A percentile compares a stretch with the other conserved stretches of the same genome.
Conservation (phyloP, 2,113 vertebrate species). For the Morphnarchus princeps region DNA sequence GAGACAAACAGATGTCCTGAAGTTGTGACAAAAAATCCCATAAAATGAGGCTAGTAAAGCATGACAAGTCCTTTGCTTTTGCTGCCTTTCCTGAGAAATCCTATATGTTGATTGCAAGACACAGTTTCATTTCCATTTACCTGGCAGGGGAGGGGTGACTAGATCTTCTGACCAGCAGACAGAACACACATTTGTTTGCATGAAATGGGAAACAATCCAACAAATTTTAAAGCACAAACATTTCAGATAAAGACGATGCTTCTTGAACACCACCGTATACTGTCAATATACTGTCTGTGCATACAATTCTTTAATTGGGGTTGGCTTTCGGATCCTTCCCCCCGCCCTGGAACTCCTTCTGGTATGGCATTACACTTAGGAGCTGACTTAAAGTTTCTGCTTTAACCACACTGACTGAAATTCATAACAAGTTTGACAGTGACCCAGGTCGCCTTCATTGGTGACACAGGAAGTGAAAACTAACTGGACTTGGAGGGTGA, state of each 20-base stretch:
- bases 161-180: constrained; percentile 21
- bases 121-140: constrained; percentile 44
- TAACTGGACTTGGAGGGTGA: background rate
- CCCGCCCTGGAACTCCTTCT: background rate
- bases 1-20: constrained; percentile 50
- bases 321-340: background rate
- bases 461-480: background rate
- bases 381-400: background rate
- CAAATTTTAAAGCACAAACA: constrained; percentile 14
- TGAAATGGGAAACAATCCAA: constrained; percentile 32
- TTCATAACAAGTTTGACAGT: constrained; percentile 21
- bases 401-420: background rate
- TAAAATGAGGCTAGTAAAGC: constrained; percentile 43
- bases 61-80: constrained; percentile 13
- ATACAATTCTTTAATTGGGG: background rate
- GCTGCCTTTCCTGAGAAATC: constrained; percentile 50
- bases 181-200: constrained; percentile 32
- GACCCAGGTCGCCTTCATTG: background rate
- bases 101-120: constrained; percentile 21
- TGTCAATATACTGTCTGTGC: background rate
- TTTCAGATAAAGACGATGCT: background rate
- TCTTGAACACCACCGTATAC: background rate
- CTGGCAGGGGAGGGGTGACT: background rate
- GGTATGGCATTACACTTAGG: background rate
- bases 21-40: constrained; percentile 41